Evolutionary conservation across 2,797 vertebrate genomes (phyloP).

Genomic region (Zalophus californianus): DNA sequence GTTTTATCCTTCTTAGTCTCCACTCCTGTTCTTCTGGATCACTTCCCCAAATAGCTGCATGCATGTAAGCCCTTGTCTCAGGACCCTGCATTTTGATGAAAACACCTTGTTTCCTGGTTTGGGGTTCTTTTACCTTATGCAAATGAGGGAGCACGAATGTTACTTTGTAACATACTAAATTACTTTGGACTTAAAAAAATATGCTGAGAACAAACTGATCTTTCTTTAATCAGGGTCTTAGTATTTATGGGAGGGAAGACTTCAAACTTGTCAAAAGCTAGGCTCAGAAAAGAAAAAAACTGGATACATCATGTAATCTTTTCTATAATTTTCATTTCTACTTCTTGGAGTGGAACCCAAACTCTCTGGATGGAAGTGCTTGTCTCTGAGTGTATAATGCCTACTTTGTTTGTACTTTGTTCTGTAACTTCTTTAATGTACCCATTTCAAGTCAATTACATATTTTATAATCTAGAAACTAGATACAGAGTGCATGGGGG

Average conservation of each 20-base stretch:
- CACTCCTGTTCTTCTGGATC: neutral
- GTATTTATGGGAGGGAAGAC: neutral
- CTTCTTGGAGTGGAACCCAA: neutral
- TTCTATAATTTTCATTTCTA: slow-evolving; percentile 32
- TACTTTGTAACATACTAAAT: neutral
- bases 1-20: neutral
- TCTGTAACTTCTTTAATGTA: slow-evolving; percentile 16
- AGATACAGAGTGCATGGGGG: neutral
- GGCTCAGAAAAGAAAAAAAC: neutral
- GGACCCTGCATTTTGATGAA: slow-evolving; percentile 16
- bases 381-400: neutral
- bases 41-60: neutral
- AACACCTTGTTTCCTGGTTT: neutral
- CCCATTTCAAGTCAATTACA: slow-evolving; percentile 6
- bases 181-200: neutral
- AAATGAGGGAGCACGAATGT: neutral
- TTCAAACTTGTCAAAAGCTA: neutral
- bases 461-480: slow-evolving; percentile 39
- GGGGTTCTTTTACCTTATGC: neutral
- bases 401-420: slow-evolving; percentile 36
- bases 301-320: neutral
- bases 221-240: slow-evolving; percentile 22
- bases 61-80: neutral
- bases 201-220: neutral
- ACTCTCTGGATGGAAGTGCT: neutral